phyloP scores from a whole-genome alignment of 2,888 invertebrate species.

The Allacma fusca region DNA sequence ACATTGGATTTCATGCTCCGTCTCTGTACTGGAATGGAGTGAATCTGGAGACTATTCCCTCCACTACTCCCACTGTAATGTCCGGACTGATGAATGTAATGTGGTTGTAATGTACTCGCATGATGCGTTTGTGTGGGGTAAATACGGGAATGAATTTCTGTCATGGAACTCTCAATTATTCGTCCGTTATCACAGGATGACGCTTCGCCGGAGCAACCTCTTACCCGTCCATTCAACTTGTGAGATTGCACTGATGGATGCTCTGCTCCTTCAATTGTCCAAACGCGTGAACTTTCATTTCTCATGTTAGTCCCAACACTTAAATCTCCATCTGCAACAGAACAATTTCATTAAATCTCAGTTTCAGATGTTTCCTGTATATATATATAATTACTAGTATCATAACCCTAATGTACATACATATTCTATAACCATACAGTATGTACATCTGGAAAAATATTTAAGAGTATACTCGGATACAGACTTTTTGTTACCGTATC shows the following conservation, averaged over 20 bases:
- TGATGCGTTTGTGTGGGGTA: slow-evolving; percentile 34
- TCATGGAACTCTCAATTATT: slow-evolving; percentile 40
- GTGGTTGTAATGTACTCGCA: not conserved
- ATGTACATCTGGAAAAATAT: no score
- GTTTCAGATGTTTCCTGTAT: no score
- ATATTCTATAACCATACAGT: no score
- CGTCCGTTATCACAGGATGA: slow-evolving; percentile 38
- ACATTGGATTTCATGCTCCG: slow-evolving; percentile 39
- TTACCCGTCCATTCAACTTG: slow-evolving; percentile 45
- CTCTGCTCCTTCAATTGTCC: slow-evolving; percentile 58
- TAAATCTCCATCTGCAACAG: slow-evolving; percentile 35
- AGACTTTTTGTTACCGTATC: no score
- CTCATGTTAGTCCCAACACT: slow-evolving; percentile 16
- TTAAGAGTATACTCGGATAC: no score
- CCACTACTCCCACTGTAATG: not conserved
- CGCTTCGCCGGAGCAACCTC: slow-evolving; percentile 27
- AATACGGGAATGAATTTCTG: slow-evolving; percentile 42
- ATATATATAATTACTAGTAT: no score
- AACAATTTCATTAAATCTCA: not conserved
- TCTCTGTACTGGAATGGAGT: slow-evolving; percentile 34
- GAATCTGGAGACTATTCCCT: slow-evolving; percentile 43
- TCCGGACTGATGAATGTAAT: slow-evolving; percentile 20
- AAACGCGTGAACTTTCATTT: slow-evolving; percentile 54
- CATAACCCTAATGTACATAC: no score
- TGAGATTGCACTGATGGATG: slow-evolving; percentile 15